phyloP scores from a whole-genome alignment of 2,888 invertebrate genomes.

The Agapostemon virescens region DNA sequence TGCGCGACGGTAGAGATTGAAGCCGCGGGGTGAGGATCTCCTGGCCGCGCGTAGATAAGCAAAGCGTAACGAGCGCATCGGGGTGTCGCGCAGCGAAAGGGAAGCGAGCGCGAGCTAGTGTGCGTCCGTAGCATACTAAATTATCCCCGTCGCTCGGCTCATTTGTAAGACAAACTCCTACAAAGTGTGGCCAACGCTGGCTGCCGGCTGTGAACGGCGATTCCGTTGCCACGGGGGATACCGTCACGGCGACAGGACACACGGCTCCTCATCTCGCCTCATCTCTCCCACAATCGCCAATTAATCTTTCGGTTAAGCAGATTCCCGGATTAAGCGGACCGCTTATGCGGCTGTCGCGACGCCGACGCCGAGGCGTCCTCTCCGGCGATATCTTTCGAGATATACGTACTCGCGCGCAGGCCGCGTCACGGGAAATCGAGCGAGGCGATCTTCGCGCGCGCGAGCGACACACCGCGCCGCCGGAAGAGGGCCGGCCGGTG shows the following conservation, averaged over 20 bases:
- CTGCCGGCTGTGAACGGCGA: constrained; percentile 40
- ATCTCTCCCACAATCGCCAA: constrained; percentile 77
- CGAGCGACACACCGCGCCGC: constrained; percentile 28
- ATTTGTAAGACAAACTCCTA: constrained; percentile 78
- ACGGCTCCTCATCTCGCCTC: constrained; percentile 63
- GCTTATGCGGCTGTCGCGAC: constrained; percentile 46
- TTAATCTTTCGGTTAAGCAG: constrained; percentile 77
- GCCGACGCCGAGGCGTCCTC: neutral
- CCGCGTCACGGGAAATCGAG: constrained; percentile 60
- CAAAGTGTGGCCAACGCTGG: constrained; percentile 59
- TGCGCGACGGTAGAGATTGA: neutral
- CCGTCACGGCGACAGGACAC: constrained; percentile 31
- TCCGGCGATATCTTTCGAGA: constrained; percentile 5
- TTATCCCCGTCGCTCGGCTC: constrained; percentile 79
- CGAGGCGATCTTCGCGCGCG: constrained; percentile 56
- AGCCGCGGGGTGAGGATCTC: neutral
- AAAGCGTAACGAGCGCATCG: constrained; percentile 68
- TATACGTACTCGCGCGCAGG: too few relatives aligned
- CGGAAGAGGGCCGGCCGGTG: constrained; percentile 23
- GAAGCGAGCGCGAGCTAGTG: neutral
- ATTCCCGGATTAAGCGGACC: constrained; percentile 72
- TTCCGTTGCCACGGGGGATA: constrained; percentile 38
- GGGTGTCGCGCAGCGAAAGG: constrained; percentile 72
- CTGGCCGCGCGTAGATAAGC: constrained; percentile 39
- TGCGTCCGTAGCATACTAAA: constrained; percentile 72